Percentiles rank a stretch among this genome's conserved stretches.
phyloP scores from a whole-genome alignment of 2,888 invertebrate species.

The Agrochola litura region DNA sequence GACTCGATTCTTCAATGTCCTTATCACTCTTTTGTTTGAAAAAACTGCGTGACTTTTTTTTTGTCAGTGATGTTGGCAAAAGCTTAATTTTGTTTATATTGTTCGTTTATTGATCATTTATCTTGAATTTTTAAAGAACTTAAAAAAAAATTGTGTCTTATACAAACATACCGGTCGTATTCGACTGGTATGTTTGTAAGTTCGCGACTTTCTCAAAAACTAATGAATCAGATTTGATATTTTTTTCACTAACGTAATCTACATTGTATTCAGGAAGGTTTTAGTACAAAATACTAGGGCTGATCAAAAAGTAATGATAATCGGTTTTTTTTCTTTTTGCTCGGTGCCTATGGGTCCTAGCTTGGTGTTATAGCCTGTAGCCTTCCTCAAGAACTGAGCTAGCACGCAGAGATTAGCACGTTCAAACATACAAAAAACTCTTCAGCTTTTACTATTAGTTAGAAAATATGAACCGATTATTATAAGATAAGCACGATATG shows the following conservation, averaged over 20 bases:
- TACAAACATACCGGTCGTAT: neutral
- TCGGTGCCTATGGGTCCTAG: too few relatives aligned
- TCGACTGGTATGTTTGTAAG: neutral
- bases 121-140: neutral
- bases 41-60: neutral
- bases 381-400: too few relatives aligned
- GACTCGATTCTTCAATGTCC: neutral
- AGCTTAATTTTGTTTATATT: neutral
- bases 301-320: too few relatives aligned
- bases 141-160: too few relatives aligned
- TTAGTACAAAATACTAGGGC: neutral
- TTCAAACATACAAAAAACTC: too few relatives aligned
- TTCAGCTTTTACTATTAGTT: too few relatives aligned
- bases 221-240: neutral
- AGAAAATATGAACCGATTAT: too few relatives aligned
- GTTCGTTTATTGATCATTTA: neutral
- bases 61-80: neutral
- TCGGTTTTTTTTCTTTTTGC: too few relatives aligned
- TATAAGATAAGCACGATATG: too few relatives aligned
- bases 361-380: too few relatives aligned
- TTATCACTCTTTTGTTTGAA: neutral
- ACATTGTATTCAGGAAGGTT: neutral
- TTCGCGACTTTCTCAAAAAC: neutral
- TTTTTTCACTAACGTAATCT: neutral
- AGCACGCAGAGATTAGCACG: too few relatives aligned